phyloP scores from a whole-genome alignment of 1,140 invertebrate species.

The Pemphigus obesinymphae region DNA sequence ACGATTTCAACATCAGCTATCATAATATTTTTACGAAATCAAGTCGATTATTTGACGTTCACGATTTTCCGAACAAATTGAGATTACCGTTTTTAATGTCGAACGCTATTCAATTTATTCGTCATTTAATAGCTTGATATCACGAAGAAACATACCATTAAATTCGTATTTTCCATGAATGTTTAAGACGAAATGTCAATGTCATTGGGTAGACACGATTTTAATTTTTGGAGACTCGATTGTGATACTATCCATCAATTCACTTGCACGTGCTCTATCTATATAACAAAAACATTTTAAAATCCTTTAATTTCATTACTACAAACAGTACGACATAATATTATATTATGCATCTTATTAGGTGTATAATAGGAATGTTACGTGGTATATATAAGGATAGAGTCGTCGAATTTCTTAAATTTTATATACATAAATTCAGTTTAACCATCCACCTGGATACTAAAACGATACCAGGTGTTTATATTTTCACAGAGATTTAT shows the following conservation, averaged over 20 bases:
- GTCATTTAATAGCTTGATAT: not conserved
- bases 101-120: not conserved
- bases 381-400: not conserved
- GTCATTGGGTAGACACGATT: not conserved
- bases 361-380: not conserved
- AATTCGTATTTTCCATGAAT: not conserved
- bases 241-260: not conserved
- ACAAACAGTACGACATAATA: not conserved
- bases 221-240: not conserved
- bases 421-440: not conserved
- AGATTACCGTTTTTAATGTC: not conserved
- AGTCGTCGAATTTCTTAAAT: not conserved
- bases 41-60: not conserved
- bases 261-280: not conserved
- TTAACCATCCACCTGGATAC: conserved; percentile 3
- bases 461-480: too few species aligned
- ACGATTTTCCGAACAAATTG: not conserved
- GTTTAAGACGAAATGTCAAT: not conserved
- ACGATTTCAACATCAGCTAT: not conserved
- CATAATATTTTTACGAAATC: not conserved
- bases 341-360: not conserved
- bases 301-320: not conserved
- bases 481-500: too few species aligned
- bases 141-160: not conserved
- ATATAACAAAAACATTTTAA: not conserved